These are phyloP conservation scores for Himalopsyche phryganea DNA, from an alignment of 1,140 invertebrate species.

Conservation along the genomic window DNA sequence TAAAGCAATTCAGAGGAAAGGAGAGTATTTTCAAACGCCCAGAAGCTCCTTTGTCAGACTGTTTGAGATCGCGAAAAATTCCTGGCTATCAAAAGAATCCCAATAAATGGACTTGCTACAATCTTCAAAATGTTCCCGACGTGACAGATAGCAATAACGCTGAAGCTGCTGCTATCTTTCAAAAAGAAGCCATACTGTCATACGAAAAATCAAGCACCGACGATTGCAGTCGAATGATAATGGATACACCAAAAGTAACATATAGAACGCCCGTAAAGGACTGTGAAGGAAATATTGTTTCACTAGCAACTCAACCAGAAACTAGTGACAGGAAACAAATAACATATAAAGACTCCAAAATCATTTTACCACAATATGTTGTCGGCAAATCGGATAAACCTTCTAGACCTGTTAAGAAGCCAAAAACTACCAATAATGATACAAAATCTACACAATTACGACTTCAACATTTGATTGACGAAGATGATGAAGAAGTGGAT, in stretches of 20 bases:
- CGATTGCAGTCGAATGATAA: too few species aligned
- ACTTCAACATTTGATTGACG: slow-evolving; percentile 60
- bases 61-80: slow-evolving; percentile 50
- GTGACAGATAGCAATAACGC: slow-evolving; percentile 71
- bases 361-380: slow-evolving; percentile 78
- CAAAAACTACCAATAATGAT: slow-evolving; percentile 36
- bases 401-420: slow-evolving; percentile 42
- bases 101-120: slow-evolving; percentile 74
- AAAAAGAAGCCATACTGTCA: slow-evolving; percentile 53
- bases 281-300: too few species aligned
- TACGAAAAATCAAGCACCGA: slow-evolving; percentile 35
- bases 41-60: slow-evolving; percentile 57
- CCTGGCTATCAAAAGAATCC: slow-evolving; percentile 72
- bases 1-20: slow-evolving; percentile 61
- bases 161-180: slow-evolving; percentile 66
- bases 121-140: slow-evolving; percentile 64
- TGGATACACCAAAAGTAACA: too few species aligned
- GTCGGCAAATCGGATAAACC: slow-evolving; percentile 64
- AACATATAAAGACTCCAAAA: slow-evolving; percentile 61
- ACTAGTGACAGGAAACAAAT: slow-evolving; percentile 41
- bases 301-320: too few species aligned
- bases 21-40: slow-evolving; percentile 76
- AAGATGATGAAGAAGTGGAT: slow-evolving; percentile 48
- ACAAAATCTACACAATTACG: slow-evolving; percentile 47
- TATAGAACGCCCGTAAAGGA: too few species aligned